Conservation (phyloP, 1,140 invertebrate genomes). For the Trichoplusia ni region DNA sequence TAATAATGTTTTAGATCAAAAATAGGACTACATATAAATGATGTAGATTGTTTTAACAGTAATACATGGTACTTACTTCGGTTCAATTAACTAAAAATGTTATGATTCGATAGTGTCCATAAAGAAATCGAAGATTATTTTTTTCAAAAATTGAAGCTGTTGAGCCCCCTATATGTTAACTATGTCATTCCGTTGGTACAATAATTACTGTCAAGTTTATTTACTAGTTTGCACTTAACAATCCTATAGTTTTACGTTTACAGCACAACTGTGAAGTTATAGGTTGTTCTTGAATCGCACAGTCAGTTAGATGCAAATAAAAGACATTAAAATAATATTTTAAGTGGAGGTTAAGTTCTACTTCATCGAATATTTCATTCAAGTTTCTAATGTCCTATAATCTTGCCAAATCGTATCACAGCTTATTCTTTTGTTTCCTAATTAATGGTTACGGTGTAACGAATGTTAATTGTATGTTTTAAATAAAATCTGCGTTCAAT, state of each 20-base stretch:
- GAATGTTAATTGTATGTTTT: too few relatives aligned
- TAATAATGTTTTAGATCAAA: too few relatives aligned
- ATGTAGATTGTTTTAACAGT: too few relatives aligned
- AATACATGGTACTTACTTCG: too few relatives aligned
- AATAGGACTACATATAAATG: too few relatives aligned
- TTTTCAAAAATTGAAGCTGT: background rate
- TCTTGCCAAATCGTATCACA: conserved; percentile 18
- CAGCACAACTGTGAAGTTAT: too few relatives aligned
- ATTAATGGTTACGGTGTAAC: background rate
- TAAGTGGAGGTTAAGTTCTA: conserved; percentile 1
- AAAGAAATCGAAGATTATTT: background rate
- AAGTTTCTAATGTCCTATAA: background rate
- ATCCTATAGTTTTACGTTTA: background rate
- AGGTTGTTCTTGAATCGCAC: too few relatives aligned
- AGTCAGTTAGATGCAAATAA: background rate
- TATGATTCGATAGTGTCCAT: too few relatives aligned
- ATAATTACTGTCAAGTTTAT: background rate
- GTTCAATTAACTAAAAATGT: too few relatives aligned
- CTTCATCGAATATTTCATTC: background rate
- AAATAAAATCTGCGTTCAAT: too few relatives aligned
- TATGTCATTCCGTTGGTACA: conserved; percentile 23
- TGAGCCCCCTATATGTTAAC: background rate
- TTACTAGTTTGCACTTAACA: conserved; percentile 1
- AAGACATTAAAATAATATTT: conserved; percentile 14
- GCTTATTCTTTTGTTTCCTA: background rate